Conservation (phyloP, 2,888 invertebrate genomes). For the Meandrusa payeni region DNA sequence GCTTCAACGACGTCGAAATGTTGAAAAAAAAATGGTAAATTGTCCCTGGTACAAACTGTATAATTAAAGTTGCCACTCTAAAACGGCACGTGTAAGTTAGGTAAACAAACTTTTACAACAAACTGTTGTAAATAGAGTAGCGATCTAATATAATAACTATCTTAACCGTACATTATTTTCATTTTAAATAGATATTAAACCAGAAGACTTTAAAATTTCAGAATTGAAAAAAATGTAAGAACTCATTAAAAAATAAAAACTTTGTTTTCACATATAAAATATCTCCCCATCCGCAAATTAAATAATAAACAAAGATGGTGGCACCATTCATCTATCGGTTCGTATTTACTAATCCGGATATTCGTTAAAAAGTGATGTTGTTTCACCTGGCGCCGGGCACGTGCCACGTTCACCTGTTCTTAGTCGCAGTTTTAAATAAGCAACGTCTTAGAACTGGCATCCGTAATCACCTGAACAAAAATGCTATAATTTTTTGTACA, state of each 20-base stretch:
- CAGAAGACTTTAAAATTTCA: too few species aligned
- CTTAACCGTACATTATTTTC: too few species aligned
- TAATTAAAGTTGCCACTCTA: neutral
- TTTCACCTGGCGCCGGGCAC: slow-evolving; percentile 60
- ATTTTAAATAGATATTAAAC: too few species aligned
- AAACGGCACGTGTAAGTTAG: too few species aligned
- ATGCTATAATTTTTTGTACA: slow-evolving; percentile 46
- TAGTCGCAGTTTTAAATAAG: slow-evolving; percentile 40
- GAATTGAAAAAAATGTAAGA: too few species aligned
- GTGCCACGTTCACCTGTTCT: slow-evolving; percentile 68
- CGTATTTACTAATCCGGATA: slow-evolving; percentile 10
- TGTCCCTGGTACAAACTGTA: neutral
- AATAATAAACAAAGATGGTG: slow-evolving; percentile 10
- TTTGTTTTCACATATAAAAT: too few species aligned
- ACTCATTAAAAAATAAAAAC: too few species aligned
- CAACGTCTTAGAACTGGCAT: slow-evolving; percentile 36
- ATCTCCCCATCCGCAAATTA: neutral
- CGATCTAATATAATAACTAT: too few species aligned
- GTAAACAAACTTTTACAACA: too few species aligned
- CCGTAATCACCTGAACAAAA: slow-evolving; percentile 33
- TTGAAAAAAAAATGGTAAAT: slow-evolving; percentile 33
- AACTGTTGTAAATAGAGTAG: too few species aligned
- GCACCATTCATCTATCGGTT: slow-evolving; percentile 17
- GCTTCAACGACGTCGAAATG: slow-evolving; percentile 37
- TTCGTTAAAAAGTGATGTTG: slow-evolving; percentile 36